A percentile compares a stretch with the other conserved stretches of the same genome.
Evolutionary conservation across 2,797 vertebrate species (phyloP).

Genomic region (Lutjanus campechanus): DNA sequence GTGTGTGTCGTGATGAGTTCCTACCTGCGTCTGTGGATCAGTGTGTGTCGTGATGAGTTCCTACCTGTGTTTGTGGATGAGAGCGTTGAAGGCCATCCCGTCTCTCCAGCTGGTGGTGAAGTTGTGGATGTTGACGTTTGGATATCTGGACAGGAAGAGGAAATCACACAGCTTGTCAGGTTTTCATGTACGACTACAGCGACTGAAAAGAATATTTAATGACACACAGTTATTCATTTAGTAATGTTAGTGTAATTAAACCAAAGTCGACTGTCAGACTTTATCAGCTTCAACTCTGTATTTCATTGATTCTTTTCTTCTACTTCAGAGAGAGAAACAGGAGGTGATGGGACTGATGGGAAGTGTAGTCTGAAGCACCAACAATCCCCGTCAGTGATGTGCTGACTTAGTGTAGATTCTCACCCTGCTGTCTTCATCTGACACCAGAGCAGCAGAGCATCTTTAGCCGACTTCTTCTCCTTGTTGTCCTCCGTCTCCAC

Average conservation of each 20-base stretch:
- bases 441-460: constrained; percentile 97
- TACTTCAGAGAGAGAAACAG: no score
- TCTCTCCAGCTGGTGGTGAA: constrained; percentile 97
- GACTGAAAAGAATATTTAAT: background rate
- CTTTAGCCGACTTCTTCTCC: constrained; percentile 98
- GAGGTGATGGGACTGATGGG: constrained; percentile 19
- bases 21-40: constrained; percentile 93
- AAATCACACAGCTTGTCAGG: background rate
- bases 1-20: background rate
- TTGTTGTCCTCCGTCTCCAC: constrained; percentile 99
- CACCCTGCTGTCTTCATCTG: constrained; percentile 99
- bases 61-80: constrained; percentile 93
- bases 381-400: no score
- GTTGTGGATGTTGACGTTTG: constrained; percentile 98
- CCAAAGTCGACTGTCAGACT: background rate
- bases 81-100: constrained; percentile 97
- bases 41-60: constrained; percentile 77
- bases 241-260: background rate
- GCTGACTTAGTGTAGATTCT: constrained; percentile 65
- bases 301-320: no score
- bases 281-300: no score
- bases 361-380: constrained; percentile 16
- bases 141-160: constrained; percentile 86
- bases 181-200: background rate
- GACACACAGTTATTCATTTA: background rate